Base-by-base conservation (phyloP, 2,113 vertebrate species). In the Odocoileus virginianus region DNA sequence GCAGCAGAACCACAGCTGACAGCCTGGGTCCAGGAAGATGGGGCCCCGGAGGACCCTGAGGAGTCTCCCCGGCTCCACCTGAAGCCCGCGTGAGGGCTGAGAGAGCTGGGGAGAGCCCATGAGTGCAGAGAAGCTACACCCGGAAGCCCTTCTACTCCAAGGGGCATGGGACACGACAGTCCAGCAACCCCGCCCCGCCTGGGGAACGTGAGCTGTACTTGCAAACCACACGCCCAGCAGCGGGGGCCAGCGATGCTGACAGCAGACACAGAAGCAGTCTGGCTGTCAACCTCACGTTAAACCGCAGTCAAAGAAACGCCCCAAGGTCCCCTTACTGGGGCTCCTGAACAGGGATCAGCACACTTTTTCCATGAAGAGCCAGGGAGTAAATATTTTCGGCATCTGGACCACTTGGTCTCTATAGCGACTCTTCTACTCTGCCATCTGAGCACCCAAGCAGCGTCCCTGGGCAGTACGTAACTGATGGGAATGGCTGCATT, bases 121-220 rank as follows among this genome's bases (percentile, higher is more conserved):
- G 17, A 50, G 60, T 16, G 12, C 11, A 4, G 16, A 79, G 23
- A 40, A 19, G 13, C n/a, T n/a, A 8, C 28, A 43, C 11, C 33
- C 47, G 23, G 8, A 47, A 25, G 36, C 58, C 2, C 5, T 25
- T 25, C 88, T 60, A 74, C 16, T 33, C 33, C 0, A 6, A 3
- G 60, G 28, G 13, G 23, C 2, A 1, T 0, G 1, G 13, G 92
- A 27, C 10, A 2, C 2, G 15, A 67, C 9, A 8, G 47, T 30
- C 19, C 25, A 64, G 64, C 23, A 45, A 40, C 54, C 27, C 54
- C 3, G 11, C 43, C 33, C 33, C 4, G 40, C 4, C 0, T n/a
- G 2, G 7, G 19, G 43, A 52, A 28, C 33, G 4, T 9, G 6
- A 58, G 30, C 33, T 43, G 43, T 12, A 43, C 60, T 76, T 13